These are phyloP conservation scores for Thunnus thynnus DNA, from an alignment of 2,113 vertebrate species.

Conservation along the genomic window DNA sequence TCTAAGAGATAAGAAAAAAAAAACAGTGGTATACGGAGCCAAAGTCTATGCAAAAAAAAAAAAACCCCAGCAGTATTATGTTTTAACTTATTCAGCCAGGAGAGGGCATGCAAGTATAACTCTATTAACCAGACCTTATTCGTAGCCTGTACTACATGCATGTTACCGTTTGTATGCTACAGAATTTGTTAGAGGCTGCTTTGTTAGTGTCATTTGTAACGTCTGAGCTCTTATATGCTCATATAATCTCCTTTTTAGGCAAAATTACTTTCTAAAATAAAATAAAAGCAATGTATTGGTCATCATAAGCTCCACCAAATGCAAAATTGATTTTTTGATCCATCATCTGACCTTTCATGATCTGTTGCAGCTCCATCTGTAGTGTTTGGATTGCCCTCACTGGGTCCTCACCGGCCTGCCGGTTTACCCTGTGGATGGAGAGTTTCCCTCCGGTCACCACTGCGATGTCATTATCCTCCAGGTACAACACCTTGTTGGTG, in stretches of 20 bases:
- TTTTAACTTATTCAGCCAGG: slow-evolving; percentile 51
- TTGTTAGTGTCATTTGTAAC: background rate
- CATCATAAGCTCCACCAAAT: background rate
- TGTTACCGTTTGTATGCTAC: too few species aligned
- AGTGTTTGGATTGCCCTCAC: slow-evolving; percentile 94
- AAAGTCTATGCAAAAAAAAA: background rate
- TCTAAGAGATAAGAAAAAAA: background rate
- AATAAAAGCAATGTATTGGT: background rate
- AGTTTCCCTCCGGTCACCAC: slow-evolving; percentile 91
- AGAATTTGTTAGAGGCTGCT: background rate
- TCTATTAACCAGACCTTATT: background rate
- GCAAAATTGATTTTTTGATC: background rate
- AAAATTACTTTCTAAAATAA: background rate
- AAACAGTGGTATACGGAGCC: background rate
- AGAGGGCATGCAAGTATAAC: slow-evolving; percentile 60
- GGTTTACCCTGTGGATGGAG: slow-evolving; percentile 92
- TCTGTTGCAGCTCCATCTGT: slow-evolving; percentile 97
- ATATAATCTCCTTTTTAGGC: background rate
- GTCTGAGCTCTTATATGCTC: background rate
- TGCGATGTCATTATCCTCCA: slow-evolving; percentile 95
- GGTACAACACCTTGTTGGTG: slow-evolving; percentile 95
- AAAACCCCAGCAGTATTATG: background rate
- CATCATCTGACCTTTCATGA: slow-evolving; percentile 92
- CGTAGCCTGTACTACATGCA: too few species aligned
- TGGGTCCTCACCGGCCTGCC: slow-evolving; percentile 89